Conservation (phyloP, 2,797 vertebrate species). For the Pristis pectinata region DNA sequence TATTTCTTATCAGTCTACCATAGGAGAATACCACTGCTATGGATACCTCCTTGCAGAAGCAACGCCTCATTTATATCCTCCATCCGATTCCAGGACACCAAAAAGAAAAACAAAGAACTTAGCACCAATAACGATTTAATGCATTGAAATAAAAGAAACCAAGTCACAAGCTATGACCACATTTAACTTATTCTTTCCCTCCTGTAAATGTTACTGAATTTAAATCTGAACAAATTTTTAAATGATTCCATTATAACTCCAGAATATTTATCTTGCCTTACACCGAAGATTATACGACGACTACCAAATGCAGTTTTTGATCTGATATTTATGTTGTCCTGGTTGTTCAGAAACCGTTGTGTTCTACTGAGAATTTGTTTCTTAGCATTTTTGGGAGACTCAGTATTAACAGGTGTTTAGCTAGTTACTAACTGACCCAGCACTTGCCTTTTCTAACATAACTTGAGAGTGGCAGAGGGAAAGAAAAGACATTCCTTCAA, state of each 20-base stretch:
- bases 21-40: not conserved
- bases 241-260: not conserved
- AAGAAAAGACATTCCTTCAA: not conserved
- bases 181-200: not conserved
- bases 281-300: not conserved
- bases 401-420: not conserved
- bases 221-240: not conserved
- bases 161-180: not conserved
- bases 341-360: not conserved
- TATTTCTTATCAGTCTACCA: not conserved
- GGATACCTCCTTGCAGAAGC: not conserved
- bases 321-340: not conserved
- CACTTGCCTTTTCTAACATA: not conserved
- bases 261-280: not conserved
- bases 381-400: not conserved
- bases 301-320: not conserved
- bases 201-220: not conserved
- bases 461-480: not conserved
- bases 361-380: not conserved
- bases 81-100: not conserved
- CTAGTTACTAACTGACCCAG: not conserved
- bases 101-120: not conserved
- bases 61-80: not conserved
- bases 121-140: not conserved
- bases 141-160: not conserved